Percentiles rank a stretch among this genome's conserved stretches.
Conservation (phyloP, 2,888 invertebrate species). For the Chloroclysta siterata region DNA sequence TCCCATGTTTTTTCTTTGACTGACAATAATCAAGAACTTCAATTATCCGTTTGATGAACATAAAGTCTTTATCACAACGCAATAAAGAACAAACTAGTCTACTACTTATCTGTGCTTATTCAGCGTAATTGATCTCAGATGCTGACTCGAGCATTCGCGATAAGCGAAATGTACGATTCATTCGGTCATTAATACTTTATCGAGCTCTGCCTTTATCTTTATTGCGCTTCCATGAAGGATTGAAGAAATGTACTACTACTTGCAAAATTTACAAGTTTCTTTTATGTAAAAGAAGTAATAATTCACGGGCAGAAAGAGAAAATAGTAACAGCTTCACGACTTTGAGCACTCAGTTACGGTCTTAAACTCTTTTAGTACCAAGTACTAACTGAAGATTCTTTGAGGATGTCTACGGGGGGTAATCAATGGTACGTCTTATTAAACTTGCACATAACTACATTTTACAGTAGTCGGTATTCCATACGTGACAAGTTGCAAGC, state of each 20-base stretch:
- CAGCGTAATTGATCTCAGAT: conserved; percentile 64
- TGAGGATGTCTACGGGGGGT: too few relatives aligned
- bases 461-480: too few relatives aligned
- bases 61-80: conserved; percentile 28
- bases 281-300: too few relatives aligned
- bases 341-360: too few relatives aligned
- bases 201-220: conserved; percentile 42
- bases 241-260: conserved; percentile 30
- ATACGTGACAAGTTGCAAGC: too few relatives aligned
- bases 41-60: conserved; percentile 16
- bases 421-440: too few relatives aligned
- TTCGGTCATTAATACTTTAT: conserved; percentile 61
- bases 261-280: too few relatives aligned
- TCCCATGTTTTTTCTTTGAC: not conserved
- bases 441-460: too few relatives aligned
- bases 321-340: too few relatives aligned
- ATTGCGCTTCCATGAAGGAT: conserved; percentile 39
- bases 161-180: conserved; percentile 61
- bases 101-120: conserved; percentile 53
- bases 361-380: too few relatives aligned
- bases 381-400: conserved; percentile 1
- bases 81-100: conserved; percentile 62
- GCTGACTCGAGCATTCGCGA: conserved; percentile 66
- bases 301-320: too few relatives aligned
- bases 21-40: conserved; percentile 1